A percentile compares a stretch with the other conserved stretches of the same genome.
Conservation (phyloP, 2,113 vertebrate species). For the Lampris megalopsis region DNA sequence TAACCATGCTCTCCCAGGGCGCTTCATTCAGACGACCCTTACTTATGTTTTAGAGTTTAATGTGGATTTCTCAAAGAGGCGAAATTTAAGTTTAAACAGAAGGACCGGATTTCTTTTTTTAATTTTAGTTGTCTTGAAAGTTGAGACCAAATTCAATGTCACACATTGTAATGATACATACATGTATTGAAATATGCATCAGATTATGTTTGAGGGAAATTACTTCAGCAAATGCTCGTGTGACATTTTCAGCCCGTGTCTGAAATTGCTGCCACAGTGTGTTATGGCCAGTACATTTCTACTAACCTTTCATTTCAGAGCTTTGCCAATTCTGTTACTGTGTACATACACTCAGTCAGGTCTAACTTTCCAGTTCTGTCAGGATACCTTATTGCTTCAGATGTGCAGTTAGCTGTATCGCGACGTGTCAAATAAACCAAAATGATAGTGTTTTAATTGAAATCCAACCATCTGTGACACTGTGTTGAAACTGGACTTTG, state of each 20-base stretch:
- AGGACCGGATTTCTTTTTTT: background rate
- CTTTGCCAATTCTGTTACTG: no score
- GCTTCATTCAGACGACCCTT: constrained; percentile 11
- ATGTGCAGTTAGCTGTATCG: no score
- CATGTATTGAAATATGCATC: no score
- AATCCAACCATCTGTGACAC: background rate
- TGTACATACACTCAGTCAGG: no score
- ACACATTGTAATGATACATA: background rate
- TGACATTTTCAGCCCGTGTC: no score
- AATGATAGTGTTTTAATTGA: no score
- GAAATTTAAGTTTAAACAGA: background rate
- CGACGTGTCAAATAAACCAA: no score
- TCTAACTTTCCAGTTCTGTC: no score
- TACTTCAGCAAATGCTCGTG: background rate
- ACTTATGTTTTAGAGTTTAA: background rate
- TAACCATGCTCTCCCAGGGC: constrained; percentile 8
- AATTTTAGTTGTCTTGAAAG: background rate
- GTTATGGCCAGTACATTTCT: no score
- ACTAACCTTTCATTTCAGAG: no score
- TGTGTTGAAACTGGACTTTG: background rate
- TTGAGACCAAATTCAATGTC: background rate
- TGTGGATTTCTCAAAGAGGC: background rate
- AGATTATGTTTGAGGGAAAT: background rate
- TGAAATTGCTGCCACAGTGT: no score
- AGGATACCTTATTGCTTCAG: no score